Conservation (phyloP, 2,797 vertebrate genomes). For the Momotus momota region DNA sequence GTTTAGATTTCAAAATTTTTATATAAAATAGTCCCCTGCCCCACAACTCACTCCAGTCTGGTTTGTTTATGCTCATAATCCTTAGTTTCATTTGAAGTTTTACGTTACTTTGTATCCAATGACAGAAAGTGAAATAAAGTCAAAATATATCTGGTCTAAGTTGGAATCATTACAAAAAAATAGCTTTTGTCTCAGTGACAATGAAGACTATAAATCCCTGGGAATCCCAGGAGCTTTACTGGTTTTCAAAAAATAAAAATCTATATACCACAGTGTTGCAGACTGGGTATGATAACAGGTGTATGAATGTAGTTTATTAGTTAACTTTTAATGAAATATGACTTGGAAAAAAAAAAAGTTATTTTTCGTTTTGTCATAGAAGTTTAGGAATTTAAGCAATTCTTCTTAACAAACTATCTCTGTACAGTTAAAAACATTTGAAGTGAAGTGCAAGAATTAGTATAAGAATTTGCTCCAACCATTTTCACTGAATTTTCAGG, state of each 20-base stretch:
- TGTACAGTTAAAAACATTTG: not conserved
- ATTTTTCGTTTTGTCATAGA: not conserved
- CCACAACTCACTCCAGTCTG: accelerated
- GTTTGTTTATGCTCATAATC: not conserved
- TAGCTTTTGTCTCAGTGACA: not conserved
- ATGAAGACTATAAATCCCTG: not conserved
- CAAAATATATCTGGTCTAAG: not conserved
- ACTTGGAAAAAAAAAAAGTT: not conserved
- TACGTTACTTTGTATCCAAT: not conserved
- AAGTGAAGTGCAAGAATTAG: not conserved
- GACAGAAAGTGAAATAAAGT: not conserved
- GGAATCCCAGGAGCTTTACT: not conserved
- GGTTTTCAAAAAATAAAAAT: not conserved
- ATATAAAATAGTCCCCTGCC: not conserved
- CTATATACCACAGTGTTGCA: accelerated
- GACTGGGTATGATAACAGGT: not conserved
- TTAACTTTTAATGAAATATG: not conserved
- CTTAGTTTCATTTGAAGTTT: not conserved
- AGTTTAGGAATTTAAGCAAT: not conserved
- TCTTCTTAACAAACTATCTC: not conserved
- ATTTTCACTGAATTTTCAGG: not conserved
- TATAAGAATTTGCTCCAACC: not conserved
- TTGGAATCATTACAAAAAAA: not conserved
- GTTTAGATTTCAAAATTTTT: not conserved
- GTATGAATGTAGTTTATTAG: not conserved